Percentiles rank a stretch among this genome's conserved stretches.
These are phyloP conservation scores for Eulacestoma nigropectus DNA, from an alignment of 2,113 vertebrate species.

Conservation along the genomic window DNA sequence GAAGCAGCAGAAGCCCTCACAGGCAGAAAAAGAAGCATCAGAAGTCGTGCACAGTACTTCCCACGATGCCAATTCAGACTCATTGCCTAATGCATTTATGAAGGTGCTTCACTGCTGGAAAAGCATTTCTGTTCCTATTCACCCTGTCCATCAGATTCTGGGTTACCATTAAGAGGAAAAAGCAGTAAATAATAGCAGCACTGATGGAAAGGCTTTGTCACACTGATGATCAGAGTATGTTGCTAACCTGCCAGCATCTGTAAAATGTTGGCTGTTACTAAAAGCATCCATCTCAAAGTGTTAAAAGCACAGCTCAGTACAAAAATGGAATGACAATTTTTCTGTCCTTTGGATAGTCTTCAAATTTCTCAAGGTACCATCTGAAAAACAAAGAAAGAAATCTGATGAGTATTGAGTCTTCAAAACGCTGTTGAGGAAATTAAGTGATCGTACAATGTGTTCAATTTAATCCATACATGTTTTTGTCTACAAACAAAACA, in stretches of 20 bases:
- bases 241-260: not conserved
- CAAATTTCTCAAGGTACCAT: conserved; percentile 93
- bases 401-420: not conserved
- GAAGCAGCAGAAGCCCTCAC: not conserved
- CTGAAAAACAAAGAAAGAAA: conserved; percentile 70
- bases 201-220: not conserved
- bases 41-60: not conserved
- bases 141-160: not conserved
- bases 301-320: conserved; percentile 64
- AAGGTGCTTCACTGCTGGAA: not conserved
- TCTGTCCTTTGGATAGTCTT: conserved; percentile 88
- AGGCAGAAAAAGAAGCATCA: not conserved
- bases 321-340: conserved; percentile 90
- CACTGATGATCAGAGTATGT: not conserved
- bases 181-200: not conserved
- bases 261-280: not conserved
- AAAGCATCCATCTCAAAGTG: not conserved
- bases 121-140: not conserved
- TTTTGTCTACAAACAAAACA: not conserved
- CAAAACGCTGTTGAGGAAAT: not conserved
- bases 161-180: not conserved
- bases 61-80: not conserved
- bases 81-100: not conserved
- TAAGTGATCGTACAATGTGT: not conserved
- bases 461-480: not conserved